Base-by-base conservation (phyloP, 1,140 invertebrate species). In the Cotesia glomerata region DNA sequence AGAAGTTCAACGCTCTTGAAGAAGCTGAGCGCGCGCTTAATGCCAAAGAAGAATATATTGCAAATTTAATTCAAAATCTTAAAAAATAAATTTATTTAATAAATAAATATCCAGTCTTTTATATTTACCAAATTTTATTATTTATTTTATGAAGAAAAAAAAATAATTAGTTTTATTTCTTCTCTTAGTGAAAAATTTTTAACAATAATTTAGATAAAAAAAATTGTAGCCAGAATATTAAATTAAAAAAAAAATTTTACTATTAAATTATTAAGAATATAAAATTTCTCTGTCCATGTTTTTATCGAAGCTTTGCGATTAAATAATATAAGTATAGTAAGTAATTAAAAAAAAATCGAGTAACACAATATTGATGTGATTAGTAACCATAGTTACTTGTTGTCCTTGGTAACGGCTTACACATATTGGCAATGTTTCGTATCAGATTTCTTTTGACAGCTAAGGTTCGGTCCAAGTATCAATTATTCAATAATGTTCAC, bases 201-300 rank as follows among this genome's bases (percentile, higher is more conserved):
- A 26, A 26, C 2, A 26, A 26, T 26, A 26, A 26, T 26, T 26
- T 26, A 26, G 26, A 26, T 26, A 3, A 2, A 26, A 26, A 26
- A 26, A 26, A 26, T 26, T 0, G 2, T 26, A 26, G 26, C 26
- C 1, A 91, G 85, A 89, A 88, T 87, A 90, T 93, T 93, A 90
- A 92, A 92, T 89, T 90, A 26, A 26, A 26, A 26, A 26, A 26
- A 26, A 90, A 88, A 89, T 88, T 90, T 88, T 87, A 89, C 1
- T 56, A 56, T 18, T 56, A 18, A 56, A 56, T 18, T 56, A 18
- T 56, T 11, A 45, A 5, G 4, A 56, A 56, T 56, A 18, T 16
- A 56, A 56, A 56, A 56, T 56, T 56, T 13, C 18, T 56, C 39
- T 2, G 7, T 11, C 1, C 7, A 45, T 45, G 39, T 45, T 45